Conservation (phyloP, 2,113 vertebrate genomes). For the Centropristis striata region DNA sequence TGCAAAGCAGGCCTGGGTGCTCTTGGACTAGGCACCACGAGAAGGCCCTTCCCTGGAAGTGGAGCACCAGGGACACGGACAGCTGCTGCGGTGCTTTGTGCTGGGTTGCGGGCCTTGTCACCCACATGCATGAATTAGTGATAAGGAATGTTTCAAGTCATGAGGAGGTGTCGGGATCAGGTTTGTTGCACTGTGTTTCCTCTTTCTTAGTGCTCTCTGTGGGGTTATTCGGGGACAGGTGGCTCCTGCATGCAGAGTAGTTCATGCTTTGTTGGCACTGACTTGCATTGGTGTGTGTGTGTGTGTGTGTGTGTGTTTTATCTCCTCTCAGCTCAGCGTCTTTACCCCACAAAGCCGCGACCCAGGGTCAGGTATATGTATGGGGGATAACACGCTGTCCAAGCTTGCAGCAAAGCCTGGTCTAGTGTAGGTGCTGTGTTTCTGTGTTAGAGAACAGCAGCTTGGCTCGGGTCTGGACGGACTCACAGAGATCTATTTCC, state of each 20-base stretch:
- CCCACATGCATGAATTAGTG: conserved; percentile 86
- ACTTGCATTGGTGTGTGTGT: conserved; percentile 37
- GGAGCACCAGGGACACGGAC: conserved; percentile 50
- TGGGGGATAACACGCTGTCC: conserved; percentile 57
- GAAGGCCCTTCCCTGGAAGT: conserved; percentile 63
- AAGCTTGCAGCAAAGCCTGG: conserved; percentile 50
- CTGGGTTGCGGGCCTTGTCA: conserved; percentile 77
- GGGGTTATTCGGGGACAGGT: conserved; percentile 79
- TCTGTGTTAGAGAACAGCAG: conserved; percentile 46
- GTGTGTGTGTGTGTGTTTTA: conserved; percentile 61
- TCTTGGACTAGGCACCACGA: conserved; percentile 37
- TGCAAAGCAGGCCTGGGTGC: conserved; percentile 83
- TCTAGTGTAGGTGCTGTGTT: conserved; percentile 61
- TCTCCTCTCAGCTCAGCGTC: conserved; percentile 77
- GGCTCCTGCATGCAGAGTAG: conserved; percentile 61
- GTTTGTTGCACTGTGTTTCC: conserved; percentile 83
- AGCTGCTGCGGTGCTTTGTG: conserved; percentile 60
- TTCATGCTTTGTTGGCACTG: conserved; percentile 47
- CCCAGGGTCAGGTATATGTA: conserved; percentile 71
- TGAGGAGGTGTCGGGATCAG: conserved; percentile 87
- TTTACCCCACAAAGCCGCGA: conserved; percentile 79
- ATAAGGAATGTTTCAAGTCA: conserved; percentile 85
- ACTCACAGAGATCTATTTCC: conserved; percentile 77
- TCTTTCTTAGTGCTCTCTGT: conserved; percentile 67
- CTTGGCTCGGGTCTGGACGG: conserved; percentile 63